Percentiles rank a stretch among this genome's conserved stretches.
These are phyloP conservation scores for Castor canadensis DNA, from an alignment of 2,113 vertebrate species.

Conservation along the genomic window DNA sequence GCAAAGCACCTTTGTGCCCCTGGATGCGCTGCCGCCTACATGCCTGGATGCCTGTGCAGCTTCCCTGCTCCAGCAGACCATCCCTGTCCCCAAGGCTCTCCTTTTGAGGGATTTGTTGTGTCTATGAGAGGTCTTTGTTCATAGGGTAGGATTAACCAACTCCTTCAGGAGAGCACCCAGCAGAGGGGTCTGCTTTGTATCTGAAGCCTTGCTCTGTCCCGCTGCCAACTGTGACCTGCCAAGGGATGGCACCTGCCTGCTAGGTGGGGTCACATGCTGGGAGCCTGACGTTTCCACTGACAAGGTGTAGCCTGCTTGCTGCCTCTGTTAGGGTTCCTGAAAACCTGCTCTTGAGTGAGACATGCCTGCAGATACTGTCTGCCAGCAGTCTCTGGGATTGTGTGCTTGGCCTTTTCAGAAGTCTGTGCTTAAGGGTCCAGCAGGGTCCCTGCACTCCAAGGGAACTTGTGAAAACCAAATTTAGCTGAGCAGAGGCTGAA, in stretches of 20 bases:
- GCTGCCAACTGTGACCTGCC: too few species aligned
- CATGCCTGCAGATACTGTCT: not conserved
- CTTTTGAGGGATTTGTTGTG: not conserved
- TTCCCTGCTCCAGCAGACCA: not conserved
- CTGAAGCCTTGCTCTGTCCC: not conserved
- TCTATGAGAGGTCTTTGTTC: accelerated
- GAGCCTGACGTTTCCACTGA: not conserved
- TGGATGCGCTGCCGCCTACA: not conserved
- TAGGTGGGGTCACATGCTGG: not conserved
- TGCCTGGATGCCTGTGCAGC: not conserved
- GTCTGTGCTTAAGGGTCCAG: not conserved
- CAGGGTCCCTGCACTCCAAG: not conserved
- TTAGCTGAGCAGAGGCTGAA: not conserved
- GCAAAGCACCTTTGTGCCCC: slow-evolving; percentile 26
- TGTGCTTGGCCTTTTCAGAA: not conserved
- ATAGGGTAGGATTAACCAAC: accelerated
- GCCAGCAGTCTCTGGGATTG: not conserved
- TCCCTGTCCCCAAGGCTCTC: not conserved
- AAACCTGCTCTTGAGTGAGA: not conserved
- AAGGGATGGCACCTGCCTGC: not conserved
- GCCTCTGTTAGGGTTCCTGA: not conserved
- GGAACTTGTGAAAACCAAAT: not conserved
- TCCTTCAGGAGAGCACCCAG: not conserved
- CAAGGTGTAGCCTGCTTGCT: too few species aligned
- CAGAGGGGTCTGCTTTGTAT: not conserved